A percentile compares a stretch with the other conserved stretches of the same genome.
Evolutionary conservation across 2,888 invertebrate genomes (phyloP).

Genomic region (Cephus nigrinus): DNA sequence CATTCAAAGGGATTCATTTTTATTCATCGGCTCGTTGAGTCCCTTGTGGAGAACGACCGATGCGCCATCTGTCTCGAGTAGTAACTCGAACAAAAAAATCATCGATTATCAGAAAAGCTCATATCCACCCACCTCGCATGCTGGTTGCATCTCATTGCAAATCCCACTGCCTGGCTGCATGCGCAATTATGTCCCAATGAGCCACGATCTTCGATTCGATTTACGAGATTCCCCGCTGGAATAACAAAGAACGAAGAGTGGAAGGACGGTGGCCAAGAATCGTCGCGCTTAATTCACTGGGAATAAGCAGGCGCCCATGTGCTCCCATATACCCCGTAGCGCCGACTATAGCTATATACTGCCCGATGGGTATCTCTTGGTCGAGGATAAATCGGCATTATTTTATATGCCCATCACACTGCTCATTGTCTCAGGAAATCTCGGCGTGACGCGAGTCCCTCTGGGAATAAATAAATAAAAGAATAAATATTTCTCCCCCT

Average conservation of each 20-base stretch:
- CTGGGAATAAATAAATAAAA: slow-evolving; percentile 53
- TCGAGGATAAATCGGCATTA: slow-evolving; percentile 56
- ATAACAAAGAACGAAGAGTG: neutral
- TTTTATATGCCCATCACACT: slow-evolving; percentile 58
- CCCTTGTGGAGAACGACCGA: neutral
- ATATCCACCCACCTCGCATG: neutral
- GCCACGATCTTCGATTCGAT: neutral
- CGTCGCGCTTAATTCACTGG: neutral
- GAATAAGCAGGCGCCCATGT: neutral
- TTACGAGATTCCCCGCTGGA: neutral
- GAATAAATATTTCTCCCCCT: slow-evolving; percentile 40
- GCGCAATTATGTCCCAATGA: neutral
- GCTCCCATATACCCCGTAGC: neutral
- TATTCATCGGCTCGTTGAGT: neutral
- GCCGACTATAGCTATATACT: neutral
- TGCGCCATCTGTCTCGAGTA: neutral
- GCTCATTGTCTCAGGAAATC: slow-evolving; percentile 53
- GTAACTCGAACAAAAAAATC: neutral
- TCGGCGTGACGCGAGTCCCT: slow-evolving; percentile 37
- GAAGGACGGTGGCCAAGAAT: neutral
- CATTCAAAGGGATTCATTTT: neutral
- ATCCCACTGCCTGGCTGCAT: neutral
- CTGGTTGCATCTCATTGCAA: neutral
- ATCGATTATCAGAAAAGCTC: neutral
- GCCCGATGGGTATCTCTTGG: slow-evolving; percentile 53